These are phyloP conservation scores for Smutsia gigantea DNA, from an alignment of 2,797 vertebrate genomes.

Conservation along the genomic window DNA sequence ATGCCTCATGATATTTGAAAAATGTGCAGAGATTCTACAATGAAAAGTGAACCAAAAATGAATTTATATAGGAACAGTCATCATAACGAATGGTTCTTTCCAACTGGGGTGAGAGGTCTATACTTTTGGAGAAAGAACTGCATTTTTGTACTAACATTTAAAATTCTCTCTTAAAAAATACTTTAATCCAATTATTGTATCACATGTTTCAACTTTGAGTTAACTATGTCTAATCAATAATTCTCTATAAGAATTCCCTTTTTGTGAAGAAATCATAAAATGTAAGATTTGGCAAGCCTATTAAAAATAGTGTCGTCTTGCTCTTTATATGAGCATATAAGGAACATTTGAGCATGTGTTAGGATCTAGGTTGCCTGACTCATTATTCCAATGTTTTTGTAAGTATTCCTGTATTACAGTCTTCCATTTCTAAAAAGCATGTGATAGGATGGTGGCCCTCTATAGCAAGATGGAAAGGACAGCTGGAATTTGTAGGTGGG, in stretches of 20 bases:
- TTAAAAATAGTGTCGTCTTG: slow-evolving; percentile 30
- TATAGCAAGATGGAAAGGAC: neutral
- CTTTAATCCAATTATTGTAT: neutral
- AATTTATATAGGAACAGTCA: slow-evolving; percentile 21
- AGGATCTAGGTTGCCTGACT: neutral
- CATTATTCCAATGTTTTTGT: neutral
- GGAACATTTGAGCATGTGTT: neutral
- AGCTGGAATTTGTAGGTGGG: neutral
- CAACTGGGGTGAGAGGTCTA: neutral
- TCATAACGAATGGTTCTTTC: slow-evolving; percentile 8
- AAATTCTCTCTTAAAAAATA: too few relatives aligned
- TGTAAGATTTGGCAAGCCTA: neutral
- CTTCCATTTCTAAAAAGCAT: neutral
- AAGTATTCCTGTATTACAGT: neutral
- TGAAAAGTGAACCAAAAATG: slow-evolving; percentile 34
- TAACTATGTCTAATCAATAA: neutral
- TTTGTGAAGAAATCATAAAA: neutral
- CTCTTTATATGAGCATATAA: neutral
- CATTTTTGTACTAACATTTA: too few relatives aligned
- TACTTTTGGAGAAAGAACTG: slow-evolving; percentile 30
- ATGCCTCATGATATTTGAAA: slow-evolving; percentile 36
- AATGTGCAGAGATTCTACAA: neutral
- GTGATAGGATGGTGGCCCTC: neutral
- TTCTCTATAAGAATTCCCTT: neutral
- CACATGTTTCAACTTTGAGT: neutral